Evolutionary conservation across 1,140 invertebrate genomes (phyloP), one percentile per base, ranked within the genome.

Genomic region (Caenorhabditis inopinata): DNA sequence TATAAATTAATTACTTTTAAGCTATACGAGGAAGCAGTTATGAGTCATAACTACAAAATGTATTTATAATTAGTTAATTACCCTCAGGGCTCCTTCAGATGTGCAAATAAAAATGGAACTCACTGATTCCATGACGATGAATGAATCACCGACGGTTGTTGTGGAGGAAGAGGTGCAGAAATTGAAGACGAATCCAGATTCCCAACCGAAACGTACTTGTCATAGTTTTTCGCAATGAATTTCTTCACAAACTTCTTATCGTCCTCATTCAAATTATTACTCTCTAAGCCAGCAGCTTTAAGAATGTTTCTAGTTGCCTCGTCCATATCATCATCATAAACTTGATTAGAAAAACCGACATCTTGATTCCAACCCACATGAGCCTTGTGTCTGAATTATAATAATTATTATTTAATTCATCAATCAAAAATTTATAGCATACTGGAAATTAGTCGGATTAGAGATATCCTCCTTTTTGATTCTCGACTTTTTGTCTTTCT

Each of bases 341-440:
- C 82, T 38, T 83, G 74, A 45, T 85, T 84, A n/a, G 80, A 82
- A 47, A 85, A 85, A 16, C 84, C 84, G 29, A 75, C 76, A 48
- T 83, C 82, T 38, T 84, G 83, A 78, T 85, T 76, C 84, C 84
- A 85, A 7, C 84, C 84, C 45, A 85, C 78, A 42, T 85, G 84
- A 12, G 83, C 84, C 77, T 81, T 84, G 47, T 85, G 84, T 68
- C 84, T 85, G 58, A 47, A 79, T 51, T 11, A n/a, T 6, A 27
- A 7, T 1, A 5, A 14, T 4, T 58, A 38, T 53, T 11, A 38
- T 7, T 49, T 18, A 27, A 2, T 12, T 23, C 25, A 27, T 73
- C 16, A 73, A 73, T n/a, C n/a, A 42, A 29, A 12, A 35, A 23
- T 25, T 35, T 32, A 82, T 32, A 32, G n/a, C 83, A 21, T 49